A percentile compares a stretch with the other conserved stretches of the same genome.
These are phyloP conservation scores for Crocuta crocuta DNA, from an alignment of 2,113 vertebrate species.

Conservation along the genomic window DNA sequence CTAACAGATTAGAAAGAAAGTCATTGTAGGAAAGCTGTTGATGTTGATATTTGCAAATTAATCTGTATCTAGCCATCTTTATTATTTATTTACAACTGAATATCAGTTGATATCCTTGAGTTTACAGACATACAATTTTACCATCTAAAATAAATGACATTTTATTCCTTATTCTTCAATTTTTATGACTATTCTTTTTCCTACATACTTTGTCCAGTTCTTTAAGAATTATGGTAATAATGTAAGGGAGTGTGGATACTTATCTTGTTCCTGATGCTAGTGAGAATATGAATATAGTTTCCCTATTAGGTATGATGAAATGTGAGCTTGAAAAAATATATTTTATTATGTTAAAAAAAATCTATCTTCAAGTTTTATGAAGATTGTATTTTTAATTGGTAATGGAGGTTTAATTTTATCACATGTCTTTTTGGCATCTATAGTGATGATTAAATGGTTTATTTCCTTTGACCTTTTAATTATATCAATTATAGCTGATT, in stretches of 20 bases:
- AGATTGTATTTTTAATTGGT: slow-evolving; percentile 42
- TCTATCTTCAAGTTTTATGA: not conserved
- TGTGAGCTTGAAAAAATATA: not conserved
- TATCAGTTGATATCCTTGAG: not conserved
- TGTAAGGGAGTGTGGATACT: not conserved
- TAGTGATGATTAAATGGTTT: slow-evolving; percentile 50
- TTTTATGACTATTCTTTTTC: not conserved
- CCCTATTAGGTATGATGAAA: not conserved
- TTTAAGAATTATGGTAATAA: not conserved
- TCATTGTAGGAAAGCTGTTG: not conserved
- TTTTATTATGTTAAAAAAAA: not conserved
- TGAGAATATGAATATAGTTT: not conserved
- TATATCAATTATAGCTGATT: slow-evolving; percentile 51
- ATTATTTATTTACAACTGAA: not conserved
- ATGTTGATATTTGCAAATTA: not conserved
- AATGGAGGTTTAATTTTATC: slow-evolving; percentile 43
- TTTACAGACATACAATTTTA: not conserved
- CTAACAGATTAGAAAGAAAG: not conserved
- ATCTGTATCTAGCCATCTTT: not conserved
- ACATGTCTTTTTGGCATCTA: slow-evolving; percentile 29
- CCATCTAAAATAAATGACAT: not conserved
- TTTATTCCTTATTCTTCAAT: not conserved
- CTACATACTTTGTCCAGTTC: not conserved
- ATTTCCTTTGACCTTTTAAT: slow-evolving; percentile 75
- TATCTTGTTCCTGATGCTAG: not conserved